Evolutionary conservation across 2,113 vertebrate species (phyloP).

Genomic region (Pedionomus torquatus): DNA sequence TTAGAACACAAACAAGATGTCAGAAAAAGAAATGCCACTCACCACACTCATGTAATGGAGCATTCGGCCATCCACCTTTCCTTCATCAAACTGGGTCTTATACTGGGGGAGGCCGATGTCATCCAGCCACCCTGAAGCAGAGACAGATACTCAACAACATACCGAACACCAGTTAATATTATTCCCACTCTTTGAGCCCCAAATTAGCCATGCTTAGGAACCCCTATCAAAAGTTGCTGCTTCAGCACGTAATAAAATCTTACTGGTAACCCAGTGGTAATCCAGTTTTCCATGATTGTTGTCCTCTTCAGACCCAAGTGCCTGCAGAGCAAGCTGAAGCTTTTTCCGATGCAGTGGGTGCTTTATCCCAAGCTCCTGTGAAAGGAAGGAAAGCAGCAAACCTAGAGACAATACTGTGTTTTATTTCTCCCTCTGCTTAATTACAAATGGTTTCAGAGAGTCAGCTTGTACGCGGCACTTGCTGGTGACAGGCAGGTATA

Average conservation of each 20-base stretch:
- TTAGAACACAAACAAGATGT: not conserved
- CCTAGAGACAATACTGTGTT: not conserved
- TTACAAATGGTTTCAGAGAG: not conserved
- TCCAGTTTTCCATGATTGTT: slow-evolving; percentile 93
- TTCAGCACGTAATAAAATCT: slow-evolving; percentile 36
- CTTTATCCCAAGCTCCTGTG: slow-evolving; percentile 95
- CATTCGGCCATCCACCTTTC: slow-evolving; percentile 93
- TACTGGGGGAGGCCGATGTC: slow-evolving; percentile 98
- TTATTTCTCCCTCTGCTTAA: not conserved
- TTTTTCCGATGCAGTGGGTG: slow-evolving; percentile 94
- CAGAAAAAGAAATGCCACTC: slow-evolving; percentile 60
- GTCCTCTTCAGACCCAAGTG: slow-evolving; percentile 95
- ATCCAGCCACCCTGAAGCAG: slow-evolving; percentile 90
- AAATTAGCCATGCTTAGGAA: not conserved
- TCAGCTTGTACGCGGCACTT: not conserved
- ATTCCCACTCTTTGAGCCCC: not conserved
- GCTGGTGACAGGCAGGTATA: not conserved
- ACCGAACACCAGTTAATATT: not conserved
- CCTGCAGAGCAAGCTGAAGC: slow-evolving; percentile 93
- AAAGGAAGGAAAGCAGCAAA: not conserved
- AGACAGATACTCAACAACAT: not conserved
- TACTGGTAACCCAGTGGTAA: slow-evolving; percentile 98
- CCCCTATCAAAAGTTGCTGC: not conserved
- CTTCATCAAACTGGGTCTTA: slow-evolving; percentile 98
- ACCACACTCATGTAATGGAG: slow-evolving; percentile 97